Evolutionary conservation across 2,888 invertebrate species (phyloP).

Genomic region (Eristalis tenax): DNA sequence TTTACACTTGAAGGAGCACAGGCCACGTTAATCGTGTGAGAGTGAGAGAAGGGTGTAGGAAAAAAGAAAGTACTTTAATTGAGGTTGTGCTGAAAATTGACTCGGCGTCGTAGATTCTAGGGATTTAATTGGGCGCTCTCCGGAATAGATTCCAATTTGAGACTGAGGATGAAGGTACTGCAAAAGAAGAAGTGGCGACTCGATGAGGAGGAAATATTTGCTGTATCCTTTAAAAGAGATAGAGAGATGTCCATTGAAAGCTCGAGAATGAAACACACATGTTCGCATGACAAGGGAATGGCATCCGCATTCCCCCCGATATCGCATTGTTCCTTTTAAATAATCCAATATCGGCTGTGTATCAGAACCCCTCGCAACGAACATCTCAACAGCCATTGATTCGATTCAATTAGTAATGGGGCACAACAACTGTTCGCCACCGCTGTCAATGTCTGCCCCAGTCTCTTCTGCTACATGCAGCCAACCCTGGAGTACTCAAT

Average conservation of each 20-base stretch:
- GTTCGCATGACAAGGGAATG: no score
- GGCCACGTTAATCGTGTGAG: neutral
- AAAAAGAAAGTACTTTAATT: constrained; percentile 9
- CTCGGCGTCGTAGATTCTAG: neutral
- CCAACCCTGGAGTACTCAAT: constrained; percentile 28
- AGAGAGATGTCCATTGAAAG: no score
- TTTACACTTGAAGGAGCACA: constrained; percentile 44
- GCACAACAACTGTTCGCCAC: constrained; percentile 52
- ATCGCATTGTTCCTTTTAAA: constrained; percentile 28
- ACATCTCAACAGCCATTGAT: constrained; percentile 49
- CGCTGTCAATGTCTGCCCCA: constrained; percentile 47
- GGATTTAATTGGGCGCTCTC: neutral
- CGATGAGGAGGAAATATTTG: neutral
- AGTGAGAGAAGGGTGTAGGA: neutral
- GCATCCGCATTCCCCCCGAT: neutral
- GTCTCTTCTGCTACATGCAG: neutral
- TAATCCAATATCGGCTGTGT: constrained; percentile 42
- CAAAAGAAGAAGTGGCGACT: neutral
- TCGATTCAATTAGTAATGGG: constrained; percentile 65
- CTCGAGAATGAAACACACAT: no score
- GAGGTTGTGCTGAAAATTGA: neutral
- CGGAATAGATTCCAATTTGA: neutral
- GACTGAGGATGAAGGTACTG: neutral
- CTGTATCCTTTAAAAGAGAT: no score
- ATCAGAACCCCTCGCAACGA: constrained; percentile 10